Evolutionary conservation across 1,140 invertebrate species (phyloP).

Genomic region (Contarinia nasturtii): DNA sequence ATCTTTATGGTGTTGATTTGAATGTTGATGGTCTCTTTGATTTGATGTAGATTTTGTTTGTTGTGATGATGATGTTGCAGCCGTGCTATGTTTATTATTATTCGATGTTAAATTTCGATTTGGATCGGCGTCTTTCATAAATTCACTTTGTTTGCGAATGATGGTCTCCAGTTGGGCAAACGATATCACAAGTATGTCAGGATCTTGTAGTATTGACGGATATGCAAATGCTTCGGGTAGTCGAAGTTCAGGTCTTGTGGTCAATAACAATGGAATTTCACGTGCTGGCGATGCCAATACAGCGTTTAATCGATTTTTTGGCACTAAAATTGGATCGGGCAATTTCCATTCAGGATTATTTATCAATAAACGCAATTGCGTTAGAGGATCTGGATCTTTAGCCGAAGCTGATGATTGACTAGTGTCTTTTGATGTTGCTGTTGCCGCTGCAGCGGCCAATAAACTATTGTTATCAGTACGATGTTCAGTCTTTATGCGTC

Average conservation of each 20-base stretch:
- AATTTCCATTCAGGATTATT: conserved; percentile 44
- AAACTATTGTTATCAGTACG: conserved; percentile 16
- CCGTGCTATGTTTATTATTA: conserved; percentile 7
- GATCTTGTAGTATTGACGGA: conserved; percentile 50
- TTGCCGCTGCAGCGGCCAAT: conserved; percentile 19
- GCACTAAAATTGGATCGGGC: conserved; percentile 61
- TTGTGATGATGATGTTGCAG: conserved; percentile 16
- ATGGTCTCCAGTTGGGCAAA: conserved; percentile 55
- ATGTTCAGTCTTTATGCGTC: conserved; percentile 29
- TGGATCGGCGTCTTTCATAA: conserved; percentile 1
- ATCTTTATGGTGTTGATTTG: conserved; percentile 4
- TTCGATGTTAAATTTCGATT: no score
- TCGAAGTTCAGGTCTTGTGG: conserved; percentile 44
- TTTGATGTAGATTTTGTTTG: not conserved
- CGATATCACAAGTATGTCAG: conserved; percentile 58
- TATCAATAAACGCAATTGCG: conserved; percentile 51
- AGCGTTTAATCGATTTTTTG: conserved; percentile 46
- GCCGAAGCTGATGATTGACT: conserved; percentile 10
- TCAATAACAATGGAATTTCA: conserved; percentile 54
- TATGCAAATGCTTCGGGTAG: conserved; percentile 48
- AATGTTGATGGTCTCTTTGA: no score
- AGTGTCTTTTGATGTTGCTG: conserved; percentile 2
- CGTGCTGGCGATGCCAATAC: conserved; percentile 49
- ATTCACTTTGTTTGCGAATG: conserved; percentile 30
- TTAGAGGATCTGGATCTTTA: conserved; percentile 39